Conservation (phyloP, 1,140 invertebrate species). For the Sinonovacula constricta region DNA sequence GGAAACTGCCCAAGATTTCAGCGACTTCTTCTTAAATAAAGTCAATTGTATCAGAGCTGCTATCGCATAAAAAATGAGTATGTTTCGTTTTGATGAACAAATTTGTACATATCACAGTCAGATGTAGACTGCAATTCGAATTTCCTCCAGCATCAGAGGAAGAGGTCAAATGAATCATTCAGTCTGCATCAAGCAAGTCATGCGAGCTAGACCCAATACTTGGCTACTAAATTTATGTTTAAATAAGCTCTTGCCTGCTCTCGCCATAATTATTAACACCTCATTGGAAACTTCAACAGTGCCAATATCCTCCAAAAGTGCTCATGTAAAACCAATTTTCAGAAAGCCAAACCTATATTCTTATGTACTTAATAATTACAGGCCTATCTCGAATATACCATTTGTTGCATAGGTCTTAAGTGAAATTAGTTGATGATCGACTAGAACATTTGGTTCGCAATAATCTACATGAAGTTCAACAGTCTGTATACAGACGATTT, state of each 20-base stretch:
- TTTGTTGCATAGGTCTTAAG: too few relatives aligned
- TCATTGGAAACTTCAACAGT: constrained; percentile 18
- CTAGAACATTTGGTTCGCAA: constrained; percentile 11
- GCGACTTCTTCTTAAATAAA: neutral
- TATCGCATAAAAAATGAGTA: too few relatives aligned
- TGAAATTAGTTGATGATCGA: constrained; percentile 3
- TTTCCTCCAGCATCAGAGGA: neutral
- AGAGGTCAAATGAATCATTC: constrained; percentile 35
- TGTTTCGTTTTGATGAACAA: too few relatives aligned
- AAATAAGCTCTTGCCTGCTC: constrained; percentile 1
- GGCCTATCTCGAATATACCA: too few relatives aligned
- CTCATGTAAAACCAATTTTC: constrained; percentile 52
- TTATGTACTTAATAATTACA: too few relatives aligned
- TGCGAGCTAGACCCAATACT: constrained; percentile 50
- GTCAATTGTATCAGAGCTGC: neutral
- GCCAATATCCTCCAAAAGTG: constrained; percentile 38
- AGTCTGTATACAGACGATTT: constrained; percentile 26
- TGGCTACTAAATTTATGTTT: constrained; percentile 30
- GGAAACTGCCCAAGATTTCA: constrained; percentile 18
- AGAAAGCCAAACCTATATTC: constrained; percentile 54
- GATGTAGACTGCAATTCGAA: too few relatives aligned
- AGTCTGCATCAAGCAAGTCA: constrained; percentile 13
- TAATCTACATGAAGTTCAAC: constrained; percentile 26
- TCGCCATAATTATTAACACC: constrained; percentile 9
- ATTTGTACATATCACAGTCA: neutral